Evolutionary conservation across 2,113 vertebrate species (phyloP), one percentile per base, ranked within the genome.

Genomic region (Sinocyclocheilus rhinocerous): DNA sequence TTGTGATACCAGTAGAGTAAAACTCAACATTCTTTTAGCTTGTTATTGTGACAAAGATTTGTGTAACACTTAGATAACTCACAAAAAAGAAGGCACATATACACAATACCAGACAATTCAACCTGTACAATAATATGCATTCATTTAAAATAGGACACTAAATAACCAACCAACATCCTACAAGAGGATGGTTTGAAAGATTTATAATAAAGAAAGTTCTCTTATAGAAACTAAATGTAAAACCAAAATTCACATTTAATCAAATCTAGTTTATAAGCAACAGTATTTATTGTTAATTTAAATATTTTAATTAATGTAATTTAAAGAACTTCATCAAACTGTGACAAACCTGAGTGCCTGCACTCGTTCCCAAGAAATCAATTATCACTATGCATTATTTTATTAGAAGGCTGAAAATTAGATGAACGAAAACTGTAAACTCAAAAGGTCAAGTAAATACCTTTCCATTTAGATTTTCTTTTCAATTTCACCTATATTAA

Each of bases 341-440:
- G n/a, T n/a, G n/a, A n/a, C n/a, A n/a, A n/a, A n/a, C 57, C 57
- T 59, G 88, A 89, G 88, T 39, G 88, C 88, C 80, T 67, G 86
- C 84, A 87, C 84, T 87, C 88, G 70, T 73, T 83, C 39, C 76
- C 61, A 65, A 39, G 77, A 83, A 50, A 48, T 76, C 42, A 24
- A 76, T 12, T 16, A 12, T 24, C 69, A 42, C 36, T 29, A 11
- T 20, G 67, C 12, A 29, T 69, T n/a, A 39, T 78, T 72, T 63
- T 26, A 48, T 57, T 13, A 24, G n/a, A 4, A 9, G 59, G n/a
- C 22, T 55, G 4, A 67, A 67, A 81, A 48, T 18, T 81, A 50
- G 73, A 48, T 50, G n/a, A 8, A 26, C 4, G 7, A 5, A 76
- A 24, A 42, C 16, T 39, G 78, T 42, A 63, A 80, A 67, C 39